Evolutionary conservation across 1,140 invertebrate species (phyloP).

Genomic region (Drosophila funebris): DNA sequence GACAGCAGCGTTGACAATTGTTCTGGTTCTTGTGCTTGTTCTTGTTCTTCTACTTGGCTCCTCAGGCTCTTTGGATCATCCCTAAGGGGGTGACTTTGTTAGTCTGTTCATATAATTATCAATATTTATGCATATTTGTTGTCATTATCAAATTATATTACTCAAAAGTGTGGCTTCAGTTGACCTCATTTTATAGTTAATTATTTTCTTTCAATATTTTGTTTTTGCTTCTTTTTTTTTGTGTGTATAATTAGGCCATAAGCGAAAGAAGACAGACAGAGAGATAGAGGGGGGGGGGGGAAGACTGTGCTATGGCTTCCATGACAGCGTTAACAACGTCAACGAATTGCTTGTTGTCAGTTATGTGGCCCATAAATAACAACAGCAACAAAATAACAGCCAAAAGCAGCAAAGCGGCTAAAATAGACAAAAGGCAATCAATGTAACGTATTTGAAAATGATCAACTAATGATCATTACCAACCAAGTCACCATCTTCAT

Average conservation of each 20-base stretch:
- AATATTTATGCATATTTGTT: too few relatives aligned
- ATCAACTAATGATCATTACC: slow-evolving; percentile 11
- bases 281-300: not conserved
- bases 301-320: slow-evolving; percentile 54
- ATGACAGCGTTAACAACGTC: slow-evolving; percentile 39
- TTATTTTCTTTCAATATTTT: slow-evolving; percentile 21
- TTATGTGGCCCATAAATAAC: slow-evolving; percentile 72
- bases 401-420: slow-evolving; percentile 3
- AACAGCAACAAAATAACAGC: slow-evolving; percentile 29
- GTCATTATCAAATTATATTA: too few relatives aligned
- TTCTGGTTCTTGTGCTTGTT: not conserved
- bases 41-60: too few relatives aligned
- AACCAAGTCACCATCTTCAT: not conserved
- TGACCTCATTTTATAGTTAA: slow-evolving; percentile 50
- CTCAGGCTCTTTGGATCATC: not conserved
- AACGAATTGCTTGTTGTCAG: slow-evolving; percentile 41
- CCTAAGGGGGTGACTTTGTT: not conserved
- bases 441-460: slow-evolving; percentile 20
- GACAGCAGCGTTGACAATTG: slow-evolving; percentile 48
- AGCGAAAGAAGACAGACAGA: slow-evolving; percentile 12
- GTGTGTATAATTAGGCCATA: slow-evolving; percentile 69
- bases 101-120: not conserved
- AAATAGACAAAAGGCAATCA: slow-evolving; percentile 7
- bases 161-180: slow-evolving; percentile 15
- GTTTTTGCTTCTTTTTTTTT: too few relatives aligned